A percentile compares a stretch with the other conserved stretches of the same genome.
Conservation (phyloP, 2,113 vertebrate species). For the Colaptes auratus region DNA sequence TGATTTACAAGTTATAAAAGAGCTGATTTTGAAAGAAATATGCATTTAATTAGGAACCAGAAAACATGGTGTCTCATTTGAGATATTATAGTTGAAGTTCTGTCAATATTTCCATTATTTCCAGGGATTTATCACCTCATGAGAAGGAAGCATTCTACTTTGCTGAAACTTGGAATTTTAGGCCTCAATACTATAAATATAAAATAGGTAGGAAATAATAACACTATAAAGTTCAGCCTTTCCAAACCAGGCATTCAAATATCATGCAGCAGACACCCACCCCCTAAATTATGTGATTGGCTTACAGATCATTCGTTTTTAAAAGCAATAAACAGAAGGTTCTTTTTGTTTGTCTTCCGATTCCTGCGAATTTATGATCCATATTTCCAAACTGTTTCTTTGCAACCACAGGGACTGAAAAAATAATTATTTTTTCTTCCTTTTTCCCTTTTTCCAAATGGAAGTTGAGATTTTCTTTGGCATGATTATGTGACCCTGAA, state of each 20-base stretch:
- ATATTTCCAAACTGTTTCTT: not conserved
- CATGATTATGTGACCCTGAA: not conserved
- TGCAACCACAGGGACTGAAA: not conserved
- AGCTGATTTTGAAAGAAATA: conserved; percentile 52
- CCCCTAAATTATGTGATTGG: not conserved
- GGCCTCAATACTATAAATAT: not conserved
- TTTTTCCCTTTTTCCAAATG: not conserved
- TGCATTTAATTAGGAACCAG: conserved; percentile 56
- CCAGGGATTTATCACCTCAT: conserved; percentile 32
- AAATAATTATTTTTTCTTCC: not conserved
- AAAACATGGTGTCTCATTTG: conserved; percentile 20
- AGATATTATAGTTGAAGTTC: conserved; percentile 4
- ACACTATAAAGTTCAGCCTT: not conserved
- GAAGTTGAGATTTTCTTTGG: not conserved
- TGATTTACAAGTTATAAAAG: conserved; percentile 47
- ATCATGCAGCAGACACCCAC: not conserved
- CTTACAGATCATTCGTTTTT: not conserved
- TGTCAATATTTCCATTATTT: conserved; percentile 41
- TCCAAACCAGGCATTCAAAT: not conserved
- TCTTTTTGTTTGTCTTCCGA: not conserved
- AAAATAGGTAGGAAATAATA: conserved; percentile 21
- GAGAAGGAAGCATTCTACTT: conserved; percentile 24
- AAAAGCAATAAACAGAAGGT: not conserved
- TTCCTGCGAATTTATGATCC: not conserved
- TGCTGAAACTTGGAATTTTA: conserved; percentile 6